Conservation (phyloP, 2,888 invertebrate genomes). For the Oscheius sp. region DNA sequence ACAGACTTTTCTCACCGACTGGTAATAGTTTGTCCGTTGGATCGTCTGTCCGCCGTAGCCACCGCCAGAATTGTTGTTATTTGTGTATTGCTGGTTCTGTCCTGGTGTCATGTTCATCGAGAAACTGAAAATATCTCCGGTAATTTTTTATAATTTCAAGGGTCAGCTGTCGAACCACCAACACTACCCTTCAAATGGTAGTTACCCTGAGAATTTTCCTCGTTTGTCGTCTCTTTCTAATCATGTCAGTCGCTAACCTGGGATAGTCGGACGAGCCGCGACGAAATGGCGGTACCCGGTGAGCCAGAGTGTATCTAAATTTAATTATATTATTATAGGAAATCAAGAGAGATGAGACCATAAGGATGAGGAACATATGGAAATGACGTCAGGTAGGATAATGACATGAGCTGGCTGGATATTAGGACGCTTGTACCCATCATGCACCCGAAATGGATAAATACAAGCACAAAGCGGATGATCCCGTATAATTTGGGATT, state of each 20-base stretch:
- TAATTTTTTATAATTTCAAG: background rate
- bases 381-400: no score
- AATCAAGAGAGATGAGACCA: no score
- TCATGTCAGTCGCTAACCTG: slow-evolving; percentile 6
- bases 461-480: no score
- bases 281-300: slow-evolving; percentile 30
- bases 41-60: slow-evolving; percentile 18
- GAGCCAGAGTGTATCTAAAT: slow-evolving; percentile 33
- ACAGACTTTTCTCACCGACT: slow-evolving; percentile 9
- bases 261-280: slow-evolving; percentile 34
- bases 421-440: no score
- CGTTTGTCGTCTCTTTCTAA: no score
- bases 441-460: no score
- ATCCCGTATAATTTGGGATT: no score
- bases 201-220: background rate
- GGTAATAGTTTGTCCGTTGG: slow-evolving; percentile 12
- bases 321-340: no score
- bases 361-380: no score
- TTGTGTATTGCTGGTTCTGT: slow-evolving; percentile 35
- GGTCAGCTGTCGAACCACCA: background rate
- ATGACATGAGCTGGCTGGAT: no score
- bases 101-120: slow-evolving; percentile 40
- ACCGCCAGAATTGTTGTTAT: slow-evolving; percentile 25
- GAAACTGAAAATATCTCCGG: slow-evolving; percentile 16
- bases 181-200: background rate